These are phyloP conservation scores for Ondatra zibethicus DNA, from an alignment of 2,113 vertebrate genomes.

Conservation along the genomic window DNA sequence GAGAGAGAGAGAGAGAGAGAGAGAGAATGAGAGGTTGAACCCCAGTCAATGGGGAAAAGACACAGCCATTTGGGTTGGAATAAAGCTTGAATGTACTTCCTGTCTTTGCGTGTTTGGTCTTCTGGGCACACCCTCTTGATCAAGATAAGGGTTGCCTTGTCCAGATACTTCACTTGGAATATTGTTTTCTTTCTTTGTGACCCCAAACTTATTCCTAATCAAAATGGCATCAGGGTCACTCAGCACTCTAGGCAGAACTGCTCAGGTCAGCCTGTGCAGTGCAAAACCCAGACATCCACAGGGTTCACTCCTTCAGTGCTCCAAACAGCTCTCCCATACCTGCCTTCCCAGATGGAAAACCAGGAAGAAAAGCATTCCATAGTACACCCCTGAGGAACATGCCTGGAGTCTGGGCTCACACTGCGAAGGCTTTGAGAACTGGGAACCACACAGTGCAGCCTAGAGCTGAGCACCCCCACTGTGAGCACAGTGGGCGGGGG, in stretches of 20 bases:
- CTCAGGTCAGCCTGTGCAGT: background rate
- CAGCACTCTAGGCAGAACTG: background rate
- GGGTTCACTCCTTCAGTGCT: background rate
- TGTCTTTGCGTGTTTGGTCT: background rate
- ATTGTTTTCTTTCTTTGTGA: background rate
- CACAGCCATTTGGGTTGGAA: background rate
- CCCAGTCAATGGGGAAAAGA: background rate
- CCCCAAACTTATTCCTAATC: background rate
- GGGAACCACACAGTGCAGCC: background rate
- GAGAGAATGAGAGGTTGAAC: background rate
- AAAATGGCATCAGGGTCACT: conserved; percentile 49
- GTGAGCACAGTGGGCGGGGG: background rate
- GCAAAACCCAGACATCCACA: background rate
- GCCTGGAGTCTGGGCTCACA: background rate
- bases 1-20: background rate
- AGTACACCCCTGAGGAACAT: no score
- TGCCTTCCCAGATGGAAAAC: background rate
- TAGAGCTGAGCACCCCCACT: background rate
- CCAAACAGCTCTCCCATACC: background rate
- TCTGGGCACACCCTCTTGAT: background rate
- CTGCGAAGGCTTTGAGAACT: background rate
- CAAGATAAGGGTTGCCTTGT: background rate
- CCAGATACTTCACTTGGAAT: background rate
- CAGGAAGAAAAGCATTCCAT: background rate
- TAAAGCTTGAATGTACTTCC: background rate